A percentile compares a stretch with the other conserved stretches of the same genome.
phyloP scores from a whole-genome alignment of 2,888 invertebrate species.

The Platynereis dumerilii region DNA sequence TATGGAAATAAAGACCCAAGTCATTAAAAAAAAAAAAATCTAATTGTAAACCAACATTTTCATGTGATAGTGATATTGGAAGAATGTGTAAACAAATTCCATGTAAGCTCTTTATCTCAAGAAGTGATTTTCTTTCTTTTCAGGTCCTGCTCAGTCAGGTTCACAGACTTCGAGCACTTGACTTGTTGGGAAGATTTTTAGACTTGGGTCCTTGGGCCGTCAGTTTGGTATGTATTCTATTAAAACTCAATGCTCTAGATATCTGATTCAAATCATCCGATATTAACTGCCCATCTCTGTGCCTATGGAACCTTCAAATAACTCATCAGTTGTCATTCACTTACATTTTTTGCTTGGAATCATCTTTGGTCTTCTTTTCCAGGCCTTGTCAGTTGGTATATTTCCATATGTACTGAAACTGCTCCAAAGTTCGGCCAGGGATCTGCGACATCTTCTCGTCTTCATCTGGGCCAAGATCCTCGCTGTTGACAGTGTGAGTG shows the following conservation, averaged over 20 bases:
- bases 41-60: background rate
- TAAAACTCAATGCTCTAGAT: background rate
- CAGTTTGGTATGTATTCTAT: slow-evolving; percentile 70
- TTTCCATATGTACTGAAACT: slow-evolving; percentile 98
- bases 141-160: slow-evolving; percentile 73
- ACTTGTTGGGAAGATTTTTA: slow-evolving; percentile 88
- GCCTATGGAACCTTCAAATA: no score
- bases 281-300: no score
- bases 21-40: background rate
- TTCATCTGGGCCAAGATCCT: slow-evolving; percentile 99
- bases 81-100: background rate
- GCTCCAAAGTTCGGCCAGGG: slow-evolving; percentile 91
- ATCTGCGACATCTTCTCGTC: slow-evolving; percentile 89
- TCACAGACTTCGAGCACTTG: slow-evolving; percentile 92
- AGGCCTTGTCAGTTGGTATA: slow-evolving; percentile 94
- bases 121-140: no score
- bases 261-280: no score
- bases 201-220: slow-evolving; percentile 89
- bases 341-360: no score
- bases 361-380: slow-evolving; percentile 20
- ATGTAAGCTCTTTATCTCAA: background rate
- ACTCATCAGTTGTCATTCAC: no score
- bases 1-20: no score
- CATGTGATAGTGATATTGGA: background rate
- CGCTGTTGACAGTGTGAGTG: slow-evolving; percentile 88